These are phyloP conservation scores for Diuraphis noxia DNA, from an alignment of 1,140 invertebrate genomes.

Conservation along the genomic window DNA sequence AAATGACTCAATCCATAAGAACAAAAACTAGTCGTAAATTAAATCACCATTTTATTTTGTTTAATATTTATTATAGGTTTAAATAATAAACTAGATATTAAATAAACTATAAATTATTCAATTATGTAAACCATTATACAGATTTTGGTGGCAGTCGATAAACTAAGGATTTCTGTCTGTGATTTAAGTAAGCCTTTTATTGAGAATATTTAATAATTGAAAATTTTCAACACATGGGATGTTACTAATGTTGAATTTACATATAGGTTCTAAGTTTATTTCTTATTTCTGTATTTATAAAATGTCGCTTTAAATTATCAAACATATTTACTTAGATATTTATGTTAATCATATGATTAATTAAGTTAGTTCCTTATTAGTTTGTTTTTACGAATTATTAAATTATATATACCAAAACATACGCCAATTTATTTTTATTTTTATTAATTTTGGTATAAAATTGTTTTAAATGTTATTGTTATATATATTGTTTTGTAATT, in stretches of 20 bases:
- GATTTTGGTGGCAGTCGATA: neutral
- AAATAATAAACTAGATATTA: conserved; percentile 29
- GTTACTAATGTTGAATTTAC: neutral
- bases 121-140: neutral
- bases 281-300: conserved; percentile 1
- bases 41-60: conserved; percentile 20
- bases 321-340: conserved; percentile 4
- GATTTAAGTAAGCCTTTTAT: conserved; percentile 35
- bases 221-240: neutral
- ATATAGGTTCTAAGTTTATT: neutral
- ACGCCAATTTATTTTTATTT: neutral
- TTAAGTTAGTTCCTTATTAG: conserved; percentile 40
- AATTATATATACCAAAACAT: neutral
- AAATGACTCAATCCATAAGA: conserved; percentile 28
- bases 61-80: conserved; percentile 42
- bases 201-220: conserved; percentile 25
- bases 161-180: conserved; percentile 37
- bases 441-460: neutral
- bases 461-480: neutral
- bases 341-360: conserved; percentile 19
- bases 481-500: neutral
- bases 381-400: conserved; percentile 23
- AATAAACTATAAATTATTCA: neutral
- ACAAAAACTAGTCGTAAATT: conserved; percentile 44
- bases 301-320: neutral